Conservation (phyloP, 2,113 vertebrate genomes). For the Centropristis striata region DNA sequence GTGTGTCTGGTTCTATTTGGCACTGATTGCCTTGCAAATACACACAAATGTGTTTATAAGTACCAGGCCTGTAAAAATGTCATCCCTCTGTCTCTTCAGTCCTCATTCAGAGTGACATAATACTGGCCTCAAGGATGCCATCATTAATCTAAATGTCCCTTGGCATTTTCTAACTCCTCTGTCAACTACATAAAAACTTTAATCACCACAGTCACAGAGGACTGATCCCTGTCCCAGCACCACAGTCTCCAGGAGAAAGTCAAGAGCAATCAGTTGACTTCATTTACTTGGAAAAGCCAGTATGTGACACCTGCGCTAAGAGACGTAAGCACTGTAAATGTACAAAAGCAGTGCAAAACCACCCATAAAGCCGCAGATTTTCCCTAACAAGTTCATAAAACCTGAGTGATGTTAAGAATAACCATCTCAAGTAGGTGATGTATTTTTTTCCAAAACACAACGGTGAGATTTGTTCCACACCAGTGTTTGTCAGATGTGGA, state of each 20-base stretch:
- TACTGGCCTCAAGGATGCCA: conserved; percentile 69
- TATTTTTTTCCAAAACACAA: conserved; percentile 70
- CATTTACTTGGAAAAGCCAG: conserved; percentile 72
- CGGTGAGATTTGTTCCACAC: conserved; percentile 25
- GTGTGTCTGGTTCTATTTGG: conserved; percentile 47
- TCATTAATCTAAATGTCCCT: conserved; percentile 78
- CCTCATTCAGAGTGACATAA: conserved; percentile 81
- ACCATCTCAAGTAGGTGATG: conserved; percentile 68
- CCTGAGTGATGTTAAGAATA: conserved; percentile 71
- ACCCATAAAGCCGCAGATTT: conserved; percentile 63
- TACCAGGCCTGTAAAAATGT: conserved; percentile 75
- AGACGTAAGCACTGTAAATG: conserved; percentile 72
- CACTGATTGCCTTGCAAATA: conserved; percentile 48
- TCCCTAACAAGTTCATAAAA: conserved; percentile 73
- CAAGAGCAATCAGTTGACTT: conserved; percentile 77
- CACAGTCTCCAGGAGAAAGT: conserved; percentile 70
- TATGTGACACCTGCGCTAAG: conserved; percentile 74
- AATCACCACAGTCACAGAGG: conserved; percentile 63
- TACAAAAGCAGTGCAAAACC: conserved; percentile 49
- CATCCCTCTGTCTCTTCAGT: conserved; percentile 75
- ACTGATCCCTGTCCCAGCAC: conserved; percentile 73
- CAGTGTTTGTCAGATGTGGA: too few relatives aligned
- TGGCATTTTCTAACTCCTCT: conserved; percentile 75
- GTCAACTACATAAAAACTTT: conserved; percentile 77
- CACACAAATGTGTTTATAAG: conserved; percentile 74